Conservation (phyloP, 2,888 invertebrate genomes). For the Drymonia ruficornis region DNA sequence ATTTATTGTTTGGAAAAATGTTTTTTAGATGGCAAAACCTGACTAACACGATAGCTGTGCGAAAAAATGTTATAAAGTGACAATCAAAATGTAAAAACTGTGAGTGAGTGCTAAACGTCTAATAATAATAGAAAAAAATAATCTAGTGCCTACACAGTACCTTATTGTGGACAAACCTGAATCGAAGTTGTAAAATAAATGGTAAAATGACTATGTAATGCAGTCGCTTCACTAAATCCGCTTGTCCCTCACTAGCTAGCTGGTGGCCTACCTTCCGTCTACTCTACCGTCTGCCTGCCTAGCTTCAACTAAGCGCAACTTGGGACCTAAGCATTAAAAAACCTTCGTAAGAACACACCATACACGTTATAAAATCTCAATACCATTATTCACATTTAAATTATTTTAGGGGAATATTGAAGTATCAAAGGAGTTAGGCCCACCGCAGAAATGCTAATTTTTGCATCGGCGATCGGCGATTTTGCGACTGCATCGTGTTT, state of each 20-base stretch:
- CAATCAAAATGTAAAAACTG: conserved; percentile 72
- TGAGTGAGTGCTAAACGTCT: conserved; percentile 66
- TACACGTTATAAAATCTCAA: conserved; percentile 30
- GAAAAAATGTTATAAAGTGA: conserved; percentile 42
- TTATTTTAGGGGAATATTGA: conserved; percentile 12
- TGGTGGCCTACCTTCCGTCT: conserved; percentile 73
- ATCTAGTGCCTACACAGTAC: conserved; percentile 73
- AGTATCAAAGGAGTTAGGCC: conserved; percentile 6
- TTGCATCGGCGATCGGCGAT: too few species aligned
- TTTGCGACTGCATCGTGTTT: too few species aligned
- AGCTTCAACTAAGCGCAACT: conserved; percentile 81
- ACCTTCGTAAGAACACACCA: conserved; percentile 55
- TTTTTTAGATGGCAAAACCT: conserved; percentile 33
- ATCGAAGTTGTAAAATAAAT: conserved; percentile 56
- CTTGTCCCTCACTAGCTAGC: conserved; percentile 78
- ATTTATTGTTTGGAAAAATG: conserved; percentile 23
- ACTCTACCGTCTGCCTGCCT: conserved; percentile 79
- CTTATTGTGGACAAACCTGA: conserved; percentile 71
- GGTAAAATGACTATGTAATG: conserved; percentile 55
- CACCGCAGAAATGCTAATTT: too few species aligned
- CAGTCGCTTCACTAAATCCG: conserved; percentile 70
- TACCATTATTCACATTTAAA: conserved; percentile 10
- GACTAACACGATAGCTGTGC: conserved; percentile 43
- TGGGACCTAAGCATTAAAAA: conserved; percentile 82
- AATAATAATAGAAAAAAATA: conserved; percentile 54